Evolutionary conservation across 2,888 invertebrate species (phyloP).

Genomic region (Thymelicus lineola): DNA sequence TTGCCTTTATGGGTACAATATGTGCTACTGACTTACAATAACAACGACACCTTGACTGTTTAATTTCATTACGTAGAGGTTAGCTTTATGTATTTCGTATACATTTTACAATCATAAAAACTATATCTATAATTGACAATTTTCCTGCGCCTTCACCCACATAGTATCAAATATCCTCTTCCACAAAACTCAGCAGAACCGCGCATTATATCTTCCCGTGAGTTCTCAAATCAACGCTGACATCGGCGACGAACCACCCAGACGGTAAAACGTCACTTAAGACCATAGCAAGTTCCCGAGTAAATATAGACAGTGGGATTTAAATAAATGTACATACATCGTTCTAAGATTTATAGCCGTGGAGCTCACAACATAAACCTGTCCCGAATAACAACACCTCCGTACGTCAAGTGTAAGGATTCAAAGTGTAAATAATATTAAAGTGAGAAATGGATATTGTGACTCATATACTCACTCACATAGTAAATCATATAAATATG

Average conservation of each 20-base stretch:
- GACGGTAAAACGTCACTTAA: conserved; percentile 70
- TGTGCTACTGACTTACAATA: too few relatives aligned
- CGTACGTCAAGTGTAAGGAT: conserved; percentile 33
- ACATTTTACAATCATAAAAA: too few relatives aligned
- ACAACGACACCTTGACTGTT: too few relatives aligned
- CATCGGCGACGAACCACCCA: conserved; percentile 67
- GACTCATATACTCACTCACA: too few relatives aligned
- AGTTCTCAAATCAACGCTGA: conserved; percentile 52
- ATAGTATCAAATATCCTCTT: background rate
- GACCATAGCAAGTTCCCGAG: conserved; percentile 52
- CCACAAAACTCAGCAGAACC: background rate
- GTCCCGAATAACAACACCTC: conserved; percentile 19
- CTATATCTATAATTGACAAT: too few relatives aligned
- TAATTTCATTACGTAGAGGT: too few relatives aligned
- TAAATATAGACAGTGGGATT: conserved; percentile 64
- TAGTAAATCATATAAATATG: too few relatives aligned
- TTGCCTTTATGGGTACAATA: too few relatives aligned
- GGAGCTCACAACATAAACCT: conserved; percentile 39
- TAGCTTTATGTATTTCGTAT: too few relatives aligned
- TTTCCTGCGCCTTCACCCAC: too few relatives aligned
- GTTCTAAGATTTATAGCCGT: conserved; percentile 44
- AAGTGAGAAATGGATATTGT: too few relatives aligned
- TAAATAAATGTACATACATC: conserved; percentile 44
- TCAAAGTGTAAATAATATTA: conserved; percentile 43
- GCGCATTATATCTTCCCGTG: conserved; percentile 41